Base-by-base conservation (phyloP, 2,888 invertebrate genomes). In the Cantharis lateralis region DNA sequence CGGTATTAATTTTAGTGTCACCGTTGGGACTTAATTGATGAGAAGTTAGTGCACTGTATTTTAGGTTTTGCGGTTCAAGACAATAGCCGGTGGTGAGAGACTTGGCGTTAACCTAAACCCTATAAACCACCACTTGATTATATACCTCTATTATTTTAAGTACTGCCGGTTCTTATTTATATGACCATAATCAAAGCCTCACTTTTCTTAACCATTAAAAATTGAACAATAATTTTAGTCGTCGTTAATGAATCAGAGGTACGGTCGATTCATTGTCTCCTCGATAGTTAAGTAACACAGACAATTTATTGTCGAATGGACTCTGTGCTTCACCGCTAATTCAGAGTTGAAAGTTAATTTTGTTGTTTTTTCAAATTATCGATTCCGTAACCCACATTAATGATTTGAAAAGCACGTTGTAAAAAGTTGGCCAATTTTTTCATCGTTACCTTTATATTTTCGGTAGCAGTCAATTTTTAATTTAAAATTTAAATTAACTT, bases 11-110 rank as follows among this genome's bases (percentile, higher is more conserved):
- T 77, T 73, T 64, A 62, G 72, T 28, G 70, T 69, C 77, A 71
- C 70, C 73, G 74, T 62, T 68, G 74, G 62, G 77, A 71, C 71
- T 74, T 77, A 77, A 77, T 77, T 77, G 77, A 77, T 77, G 77
- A 62, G 74, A 77, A 77, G 74, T 74, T 74, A 74, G 68, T 77
- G 71, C 71, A 70, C 70, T 71, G 71, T 74, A 74, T 77, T 77
- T 74, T 74, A 77, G 74, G 74, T 70, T 74, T 77, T 74, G 77
- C 72, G 74, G 68, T 48, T 63, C 63, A 74, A 77, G 74, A 77
- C 77, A 77, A 77, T 77, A 72, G 77, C 68, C 74, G 32, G 24
- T 71, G 77, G 73, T 73, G 73, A 77, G 73, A 73, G 73, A 70
- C 64, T 71, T 68, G 61, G 66, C 68, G 64, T 71, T 73, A 73